Evolutionary conservation across 23 tunicate genomes (phyloP).

Genomic region (Botrylloides violaceus): DNA sequence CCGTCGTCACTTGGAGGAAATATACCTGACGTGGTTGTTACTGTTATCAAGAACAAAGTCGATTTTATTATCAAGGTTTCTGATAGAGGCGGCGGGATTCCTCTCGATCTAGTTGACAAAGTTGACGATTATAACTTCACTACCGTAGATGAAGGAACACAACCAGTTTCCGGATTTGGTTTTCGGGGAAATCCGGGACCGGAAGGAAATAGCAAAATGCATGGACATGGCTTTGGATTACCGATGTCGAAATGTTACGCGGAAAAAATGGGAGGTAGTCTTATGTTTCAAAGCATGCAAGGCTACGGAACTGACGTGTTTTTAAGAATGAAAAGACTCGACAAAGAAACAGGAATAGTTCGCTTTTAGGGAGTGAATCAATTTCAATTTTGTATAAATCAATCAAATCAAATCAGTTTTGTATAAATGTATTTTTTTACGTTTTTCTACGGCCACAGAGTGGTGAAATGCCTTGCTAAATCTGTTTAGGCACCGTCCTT

Average conservation of each 20-base stretch:
- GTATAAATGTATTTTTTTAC: no score
- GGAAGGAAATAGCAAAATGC: constrained; percentile 22
- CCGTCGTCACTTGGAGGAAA: neutral
- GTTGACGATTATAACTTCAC: constrained; percentile 33
- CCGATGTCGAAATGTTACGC: constrained; percentile 40
- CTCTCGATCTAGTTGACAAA: constrained; percentile 21
- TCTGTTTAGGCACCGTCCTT: no score
- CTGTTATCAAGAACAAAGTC: constrained; percentile 24
- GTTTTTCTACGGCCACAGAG: no score
- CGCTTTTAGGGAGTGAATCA: no score
- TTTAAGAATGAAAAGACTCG: constrained; percentile 24
- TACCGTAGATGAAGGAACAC: neutral
- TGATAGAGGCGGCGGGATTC: constrained; percentile 38
- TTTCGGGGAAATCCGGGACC: constrained; percentile 27
- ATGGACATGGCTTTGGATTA: constrained; percentile 36
- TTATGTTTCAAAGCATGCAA: constrained; percentile 27
- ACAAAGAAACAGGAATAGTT: constrained; percentile 14
- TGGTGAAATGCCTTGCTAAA: no score
- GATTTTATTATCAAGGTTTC: constrained; percentile 29
- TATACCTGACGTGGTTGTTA: constrained; percentile 27
- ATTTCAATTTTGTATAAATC: no score
- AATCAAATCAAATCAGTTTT: no score
- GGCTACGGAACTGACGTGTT: constrained; percentile 39
- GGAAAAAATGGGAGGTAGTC: constrained; percentile 36
- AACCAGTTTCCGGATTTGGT: constrained; percentile 4